phyloP scores from a whole-genome alignment of 1,140 invertebrate genomes.

The Ericerus pela region DNA sequence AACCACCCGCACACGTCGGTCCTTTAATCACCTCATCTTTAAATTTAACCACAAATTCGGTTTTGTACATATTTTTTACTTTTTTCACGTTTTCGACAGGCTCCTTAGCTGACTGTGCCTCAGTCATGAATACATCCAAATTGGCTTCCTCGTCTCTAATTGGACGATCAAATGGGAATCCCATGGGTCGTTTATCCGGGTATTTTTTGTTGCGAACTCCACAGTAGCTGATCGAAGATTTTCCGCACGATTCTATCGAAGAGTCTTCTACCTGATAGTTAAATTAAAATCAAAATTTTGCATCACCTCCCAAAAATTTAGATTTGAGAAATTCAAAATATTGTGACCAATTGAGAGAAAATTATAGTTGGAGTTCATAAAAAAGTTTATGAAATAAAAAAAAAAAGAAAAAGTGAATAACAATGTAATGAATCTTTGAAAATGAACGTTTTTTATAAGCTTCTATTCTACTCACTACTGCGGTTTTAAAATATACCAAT shows the following conservation, averaged over 20 bases:
- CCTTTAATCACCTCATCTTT: not conserved
- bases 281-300: not conserved
- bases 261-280: not conserved
- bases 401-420: not conserved
- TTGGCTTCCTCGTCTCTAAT: not conserved
- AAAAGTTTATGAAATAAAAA: not conserved
- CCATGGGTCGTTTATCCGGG: slow-evolving; percentile 56
- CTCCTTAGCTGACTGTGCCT: not conserved
- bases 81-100: not conserved
- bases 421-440: not conserved
- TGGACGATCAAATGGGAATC: slow-evolving; percentile 55
- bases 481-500: too few species aligned
- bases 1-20: not conserved
- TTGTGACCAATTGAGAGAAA: not conserved
- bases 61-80: not conserved
- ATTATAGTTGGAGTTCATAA: not conserved
- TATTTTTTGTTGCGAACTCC: slow-evolving; percentile 54
- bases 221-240: slow-evolving; percentile 55
- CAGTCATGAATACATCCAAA: not conserved
- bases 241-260: slow-evolving; percentile 28
- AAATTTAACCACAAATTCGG: not conserved
- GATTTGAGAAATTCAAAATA: too few species aligned
- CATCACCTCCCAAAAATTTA: not conserved
- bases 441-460: too few species aligned
- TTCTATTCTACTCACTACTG: too few species aligned